phyloP scores from a whole-genome alignment of 37 sponge, comb jelly and placozoan species.

The Agelas oroides region DNA sequence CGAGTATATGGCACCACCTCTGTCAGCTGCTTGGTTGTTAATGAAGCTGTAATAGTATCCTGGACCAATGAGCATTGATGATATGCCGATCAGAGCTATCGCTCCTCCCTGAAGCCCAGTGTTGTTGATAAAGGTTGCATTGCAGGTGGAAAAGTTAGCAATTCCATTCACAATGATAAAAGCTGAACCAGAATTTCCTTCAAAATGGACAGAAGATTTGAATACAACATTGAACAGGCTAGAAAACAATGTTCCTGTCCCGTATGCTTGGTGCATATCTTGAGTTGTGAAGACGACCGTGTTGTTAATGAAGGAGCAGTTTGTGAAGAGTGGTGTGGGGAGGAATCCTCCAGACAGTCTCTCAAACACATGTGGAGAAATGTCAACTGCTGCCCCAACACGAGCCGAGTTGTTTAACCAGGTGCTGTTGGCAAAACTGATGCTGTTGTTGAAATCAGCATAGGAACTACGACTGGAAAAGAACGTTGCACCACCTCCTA shows the following conservation, averaged over 20 bases:
- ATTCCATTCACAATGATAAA: constrained; percentile 18
- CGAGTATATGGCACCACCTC: constrained; percentile 49
- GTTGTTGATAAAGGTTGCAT: constrained; percentile 35
- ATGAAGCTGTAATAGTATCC: neutral
- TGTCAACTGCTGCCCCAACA: constrained; percentile 38
- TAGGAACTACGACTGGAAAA: neutral
- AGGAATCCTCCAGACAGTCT: constrained; percentile 1
- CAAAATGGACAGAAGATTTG: neutral
- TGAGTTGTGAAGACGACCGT: neutral
- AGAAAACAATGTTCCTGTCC: constrained; percentile 3
- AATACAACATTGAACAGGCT: constrained; percentile 35
- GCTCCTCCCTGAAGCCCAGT: constrained; percentile 46
- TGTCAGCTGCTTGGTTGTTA: constrained; percentile 26
- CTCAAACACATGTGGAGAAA: constrained; percentile 23
- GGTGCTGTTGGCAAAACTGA: constrained; percentile 3
- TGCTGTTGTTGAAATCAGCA: neutral
- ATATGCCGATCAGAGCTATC: constrained; percentile 18
- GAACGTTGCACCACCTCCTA: constrained; percentile 8
- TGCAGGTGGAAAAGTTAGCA: constrained; percentile 18
- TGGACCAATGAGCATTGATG: constrained; percentile 12
- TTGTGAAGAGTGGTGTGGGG: constrained; percentile 6
- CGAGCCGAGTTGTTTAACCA: constrained; percentile 27
- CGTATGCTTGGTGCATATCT: neutral
- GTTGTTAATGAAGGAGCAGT: constrained; percentile 13
- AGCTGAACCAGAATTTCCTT: constrained; percentile 27